Evolutionary conservation across 1,140 invertebrate genomes (phyloP).

Genomic region (Aphidius ervi): DNA sequence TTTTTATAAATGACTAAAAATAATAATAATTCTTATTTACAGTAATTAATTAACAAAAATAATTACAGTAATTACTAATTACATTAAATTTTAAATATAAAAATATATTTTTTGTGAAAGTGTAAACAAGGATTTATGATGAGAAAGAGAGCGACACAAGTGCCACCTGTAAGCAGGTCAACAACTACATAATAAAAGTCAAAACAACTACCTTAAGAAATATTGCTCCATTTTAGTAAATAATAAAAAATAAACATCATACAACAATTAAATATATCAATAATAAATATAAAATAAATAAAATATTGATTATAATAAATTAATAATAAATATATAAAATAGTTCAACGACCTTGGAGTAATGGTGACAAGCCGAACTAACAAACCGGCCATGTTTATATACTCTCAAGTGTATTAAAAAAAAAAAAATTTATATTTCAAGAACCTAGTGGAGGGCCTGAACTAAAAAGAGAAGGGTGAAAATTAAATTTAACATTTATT

Average conservation of each 20-base stretch:
- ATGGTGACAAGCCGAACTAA: constrained; percentile 40
- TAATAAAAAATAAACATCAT: too few relatives aligned
- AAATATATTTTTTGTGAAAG: too few relatives aligned
- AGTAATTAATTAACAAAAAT: neutral
- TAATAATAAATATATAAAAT: constrained; percentile 17
- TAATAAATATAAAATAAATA: neutral
- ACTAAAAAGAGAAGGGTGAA: constrained; percentile 13
- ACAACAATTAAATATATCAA: neutral
- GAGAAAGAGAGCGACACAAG: neutral
- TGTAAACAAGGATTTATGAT: too few relatives aligned
- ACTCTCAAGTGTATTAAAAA: constrained; percentile 37
- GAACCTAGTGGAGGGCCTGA: constrained; percentile 16
- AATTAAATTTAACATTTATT: too few relatives aligned
- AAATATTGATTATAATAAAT: neutral
- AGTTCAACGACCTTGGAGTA: constrained; percentile 44
- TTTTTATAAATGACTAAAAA: too few relatives aligned
- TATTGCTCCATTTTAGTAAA: too few relatives aligned
- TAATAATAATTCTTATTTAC: neutral
- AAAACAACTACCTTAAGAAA: constrained; percentile 32
- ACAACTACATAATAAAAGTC: constrained; percentile 21
- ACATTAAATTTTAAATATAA: too few relatives aligned
- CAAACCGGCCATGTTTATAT: constrained; percentile 50
- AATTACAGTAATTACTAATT: neutral
- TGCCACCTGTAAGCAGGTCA: constrained; percentile 40
- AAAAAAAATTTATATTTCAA: constrained; percentile 27